Evolutionary conservation across 1,140 invertebrate genomes (phyloP), one percentile per base, ranked within the genome.

Genomic region (Drosophila nigromelanica): DNA sequence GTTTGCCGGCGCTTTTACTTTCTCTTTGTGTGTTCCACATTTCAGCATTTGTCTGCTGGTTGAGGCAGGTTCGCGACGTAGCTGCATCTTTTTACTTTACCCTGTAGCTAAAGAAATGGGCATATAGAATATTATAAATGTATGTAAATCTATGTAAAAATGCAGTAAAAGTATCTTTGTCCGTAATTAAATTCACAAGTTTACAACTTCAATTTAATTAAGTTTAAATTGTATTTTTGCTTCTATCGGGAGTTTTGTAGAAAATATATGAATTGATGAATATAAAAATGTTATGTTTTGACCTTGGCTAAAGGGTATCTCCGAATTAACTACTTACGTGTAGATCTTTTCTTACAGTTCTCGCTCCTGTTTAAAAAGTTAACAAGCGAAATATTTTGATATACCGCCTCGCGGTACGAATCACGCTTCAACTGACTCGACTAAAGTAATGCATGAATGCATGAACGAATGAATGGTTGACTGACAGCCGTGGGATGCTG

Each of bases 361-460:
- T 55, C 43, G 54, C 43, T 40, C 47, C 56, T 66, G 56, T 71
- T 85, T 52, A 69, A 61, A 67, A 67, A 83, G 76, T 79, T 83
- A 83, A 83, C 80, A 83, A 79, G 71, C 68, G 76, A 86, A 86
- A 86, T 80, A 86, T 86, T 72, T 80, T 68, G 60, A 70, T 66
- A 67, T 64, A 80, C 52, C 47, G 37, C 33, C 54, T 68, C 40
- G 74, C 55, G 75, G 67, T 68, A 69, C 66, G 69, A 81, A 87
- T 86, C 78, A 78, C 74, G 71, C 66, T 54, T 73, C 70, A 67
- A 59, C 51, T 63, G 51, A 50, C 68, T 56, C 42, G 48, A 66
- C 62, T 72, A 39, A 73, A 48, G 55, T 55, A 73, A 73, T 68
- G 63, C 48, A 52, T 60, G 63, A 73, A 73, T 68, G 70, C 58